Base-by-base conservation (phyloP, 2,113 vertebrate genomes). In the Ancistrus triradiatus region DNA sequence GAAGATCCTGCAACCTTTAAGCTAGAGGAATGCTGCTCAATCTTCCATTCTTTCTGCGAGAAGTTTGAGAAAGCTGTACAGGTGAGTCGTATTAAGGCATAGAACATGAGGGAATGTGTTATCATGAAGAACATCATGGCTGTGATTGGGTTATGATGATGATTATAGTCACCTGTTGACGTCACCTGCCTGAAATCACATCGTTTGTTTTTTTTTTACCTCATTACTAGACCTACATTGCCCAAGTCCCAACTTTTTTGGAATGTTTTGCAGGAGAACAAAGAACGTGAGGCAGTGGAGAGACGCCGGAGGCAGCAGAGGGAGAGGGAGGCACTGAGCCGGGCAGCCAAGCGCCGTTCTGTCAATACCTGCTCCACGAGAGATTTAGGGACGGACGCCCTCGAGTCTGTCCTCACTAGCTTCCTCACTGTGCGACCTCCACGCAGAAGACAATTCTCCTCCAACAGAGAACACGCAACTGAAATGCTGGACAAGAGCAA, bases 201-300 rank as follows among this genome's bases (percentile, higher is more conserved):
- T n/a, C n/a, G n/a, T n/a, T n/a, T n/a, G n/a, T n/a, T n/a, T n/a
- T n/a, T n/a, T n/a, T n/a, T n/a, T n/a, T n/a, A n/a, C n/a, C n/a
- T n/a, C n/a, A n/a, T n/a, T n/a, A n/a, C n/a, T n/a, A n/a, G n/a
- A n/a, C n/a, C n/a, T n/a, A n/a, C n/a, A n/a, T n/a, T n/a, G n/a
- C n/a, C n/a, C n/a, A n/a, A n/a, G n/a, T n/a, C n/a, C n/a, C n/a
- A n/a, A n/a, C n/a, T n/a, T n/a, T n/a, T n/a, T n/a, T n/a, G n/a
- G n/a, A n/a, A n/a, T n/a, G n/a, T n/a, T n/a, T n/a, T n/a, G 19
- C 43, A 90, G 88, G 87, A 90, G 62, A 90, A 90, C 72, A 31
- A 52, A 11, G 80, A 77, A 31, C 81, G 85, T 19, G 85, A 85
- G 22, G 75, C 66, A 5, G 71, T 70, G 1, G 87, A 88, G 77